Percentiles rank a stretch among this genome's conserved stretches.
phyloP scores from a whole-genome alignment of 2,888 invertebrate genomes.

The Caenorhabditis angaria region DNA sequence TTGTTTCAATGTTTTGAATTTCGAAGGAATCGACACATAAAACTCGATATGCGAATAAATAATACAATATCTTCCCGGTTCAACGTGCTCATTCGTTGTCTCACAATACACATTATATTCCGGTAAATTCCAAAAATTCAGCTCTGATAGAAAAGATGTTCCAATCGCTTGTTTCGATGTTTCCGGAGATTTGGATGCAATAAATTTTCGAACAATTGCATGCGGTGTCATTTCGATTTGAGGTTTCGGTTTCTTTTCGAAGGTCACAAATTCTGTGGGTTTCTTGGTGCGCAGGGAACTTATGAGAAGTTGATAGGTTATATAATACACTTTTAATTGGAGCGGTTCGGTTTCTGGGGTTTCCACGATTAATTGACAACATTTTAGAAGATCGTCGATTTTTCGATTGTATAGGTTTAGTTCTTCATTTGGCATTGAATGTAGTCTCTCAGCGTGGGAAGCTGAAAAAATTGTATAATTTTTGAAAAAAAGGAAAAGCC shows the following conservation, averaged over 20 bases:
- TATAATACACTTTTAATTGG: conserved; percentile 32
- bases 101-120: conserved; percentile 6
- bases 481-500: not conserved
- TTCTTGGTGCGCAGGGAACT: conserved; percentile 29
- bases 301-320: conserved; percentile 33
- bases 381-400: conserved; percentile 20
- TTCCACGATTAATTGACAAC: conserved; percentile 15
- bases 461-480: conserved; percentile 11
- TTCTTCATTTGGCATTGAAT: conserved; percentile 14
- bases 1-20: not conserved
- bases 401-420: conserved; percentile 12
- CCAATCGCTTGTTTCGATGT: conserved; percentile 27
- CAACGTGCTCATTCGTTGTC: not conserved
- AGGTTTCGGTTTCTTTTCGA: conserved; percentile 38
- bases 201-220: conserved; percentile 16
- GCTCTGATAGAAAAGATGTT: conserved; percentile 26
- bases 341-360: conserved; percentile 24
- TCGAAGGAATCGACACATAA: not conserved
- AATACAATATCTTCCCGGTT: not conserved
- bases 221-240: conserved; percentile 22
- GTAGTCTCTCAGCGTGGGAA: conserved; percentile 18
- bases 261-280: conserved; percentile 22
- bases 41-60: not conserved
- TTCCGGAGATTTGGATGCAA: not conserved
- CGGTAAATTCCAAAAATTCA: conserved; percentile 33